A percentile compares a stretch with the other conserved stretches of the same genome.
Evolutionary conservation across 2,888 invertebrate species (phyloP).

Genomic region (Agrotis segetum): DNA sequence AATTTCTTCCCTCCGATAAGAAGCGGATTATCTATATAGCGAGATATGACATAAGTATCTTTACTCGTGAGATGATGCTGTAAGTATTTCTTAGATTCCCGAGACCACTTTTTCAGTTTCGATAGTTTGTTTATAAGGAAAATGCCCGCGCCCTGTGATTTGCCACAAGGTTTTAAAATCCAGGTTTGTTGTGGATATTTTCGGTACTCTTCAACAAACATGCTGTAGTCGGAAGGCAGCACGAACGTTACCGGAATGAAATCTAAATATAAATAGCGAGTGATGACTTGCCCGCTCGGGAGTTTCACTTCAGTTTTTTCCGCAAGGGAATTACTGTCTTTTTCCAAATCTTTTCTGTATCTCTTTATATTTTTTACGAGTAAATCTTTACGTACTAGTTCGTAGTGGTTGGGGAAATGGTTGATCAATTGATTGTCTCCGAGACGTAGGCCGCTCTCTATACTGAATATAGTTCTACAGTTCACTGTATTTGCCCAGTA

Average conservation of each 20-base stretch:
- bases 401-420: conserved; percentile 98
- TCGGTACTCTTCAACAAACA: conserved; percentile 98
- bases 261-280: conserved; percentile 95
- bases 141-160: conserved; percentile 97
- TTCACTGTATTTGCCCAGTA: conserved; percentile 98
- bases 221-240: conserved; percentile 97
- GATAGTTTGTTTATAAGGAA: conserved; percentile 98
- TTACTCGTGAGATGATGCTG: conserved; percentile 94
- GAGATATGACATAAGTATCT: conserved; percentile 98
- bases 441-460: conserved; percentile 74
- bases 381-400: conserved; percentile 98
- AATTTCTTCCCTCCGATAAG: conserved; percentile 98
- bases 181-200: conserved; percentile 98
- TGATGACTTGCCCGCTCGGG: conserved; percentile 91
- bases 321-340: conserved; percentile 96
- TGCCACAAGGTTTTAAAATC: conserved; percentile 99
- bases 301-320: conserved; percentile 91
- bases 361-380: conserved; percentile 98
- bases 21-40: conserved; percentile 98
- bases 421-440: conserved; percentile 98
- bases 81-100: conserved; percentile 95
- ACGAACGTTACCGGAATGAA: conserved; percentile 98
- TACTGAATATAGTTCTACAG: conserved; percentile 95
- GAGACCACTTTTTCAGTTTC: conserved; percentile 97
- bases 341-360: conserved; percentile 97